Percentiles rank a stretch among this genome's conserved stretches.
phyloP scores from a whole-genome alignment of 2,113 vertebrate species.

The Trematocara variabile region DNA sequence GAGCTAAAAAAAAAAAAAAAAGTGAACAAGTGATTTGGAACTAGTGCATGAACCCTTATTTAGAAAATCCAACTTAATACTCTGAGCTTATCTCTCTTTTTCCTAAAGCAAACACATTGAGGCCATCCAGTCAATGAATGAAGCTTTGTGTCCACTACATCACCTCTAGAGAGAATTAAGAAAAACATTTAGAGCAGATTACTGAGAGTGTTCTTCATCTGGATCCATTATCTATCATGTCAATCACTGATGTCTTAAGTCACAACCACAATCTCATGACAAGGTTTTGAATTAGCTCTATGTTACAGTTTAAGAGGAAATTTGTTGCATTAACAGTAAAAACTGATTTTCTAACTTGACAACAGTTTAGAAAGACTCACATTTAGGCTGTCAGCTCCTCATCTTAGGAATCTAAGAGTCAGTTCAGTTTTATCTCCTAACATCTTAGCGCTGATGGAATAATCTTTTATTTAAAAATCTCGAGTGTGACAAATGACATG shows the following conservation, averaged over 20 bases:
- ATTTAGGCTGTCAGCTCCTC: neutral
- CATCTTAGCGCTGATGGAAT: neutral
- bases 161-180: constrained; percentile 6
- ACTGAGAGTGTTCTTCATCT: constrained; percentile 13
- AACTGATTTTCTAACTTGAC: neutral
- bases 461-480: neutral
- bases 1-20: neutral
- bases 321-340: neutral
- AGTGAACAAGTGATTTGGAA: neutral
- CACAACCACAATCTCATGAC: neutral
- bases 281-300: neutral
- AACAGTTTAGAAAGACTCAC: neutral
- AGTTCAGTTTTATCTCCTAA: neutral
- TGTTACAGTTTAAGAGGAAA: neutral
- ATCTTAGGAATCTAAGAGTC: constrained; percentile 3
- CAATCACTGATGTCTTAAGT: constrained; percentile 11
- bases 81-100: neutral
- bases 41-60: neutral
- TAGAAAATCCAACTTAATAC: neutral
- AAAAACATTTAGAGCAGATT: constrained; percentile 27
- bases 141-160: neutral
- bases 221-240: constrained; percentile 21
- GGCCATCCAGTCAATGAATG: neutral
- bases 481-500: neutral
- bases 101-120: neutral